Evolutionary conservation across 2,797 vertebrate species (phyloP).

Genomic region (Enteromius afrohamiltoni): DNA sequence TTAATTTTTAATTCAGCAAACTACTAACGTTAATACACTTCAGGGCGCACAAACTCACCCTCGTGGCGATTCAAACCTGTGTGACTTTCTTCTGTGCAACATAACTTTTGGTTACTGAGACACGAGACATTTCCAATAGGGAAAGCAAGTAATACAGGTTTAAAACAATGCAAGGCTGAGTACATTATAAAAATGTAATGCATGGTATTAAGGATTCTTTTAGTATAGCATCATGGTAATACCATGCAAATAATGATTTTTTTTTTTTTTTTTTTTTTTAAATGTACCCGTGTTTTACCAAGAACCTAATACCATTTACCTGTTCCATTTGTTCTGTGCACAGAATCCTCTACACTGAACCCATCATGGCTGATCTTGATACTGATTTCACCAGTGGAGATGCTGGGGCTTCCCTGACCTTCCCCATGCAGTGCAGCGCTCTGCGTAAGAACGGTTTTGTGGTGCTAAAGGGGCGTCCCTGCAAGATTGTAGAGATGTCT

Average conservation of each 20-base stretch:
- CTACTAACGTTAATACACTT: background rate
- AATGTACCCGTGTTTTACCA: background rate
- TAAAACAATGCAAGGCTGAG: background rate
- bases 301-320: background rate
- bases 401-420: conserved; percentile 84
- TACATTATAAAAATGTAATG: background rate
- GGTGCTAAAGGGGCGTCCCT: conserved; percentile 84
- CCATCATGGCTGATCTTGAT: conserved; percentile 77
- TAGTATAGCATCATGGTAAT: background rate
- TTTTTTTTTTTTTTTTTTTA: background rate
- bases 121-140: background rate
- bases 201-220: background rate
- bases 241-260: background rate
- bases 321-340: background rate
- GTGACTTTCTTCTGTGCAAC: background rate
- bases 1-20: background rate
- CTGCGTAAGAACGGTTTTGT: conserved; percentile 88
- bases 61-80: background rate
- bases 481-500: conserved; percentile 88
- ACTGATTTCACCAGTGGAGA: conserved; percentile 84
- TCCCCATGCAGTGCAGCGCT: conserved; percentile 86
- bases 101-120: background rate
- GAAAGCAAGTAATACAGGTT: background rate
- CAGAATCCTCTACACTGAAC: conserved; percentile 45
- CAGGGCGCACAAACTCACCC: background rate